These are phyloP conservation scores for Drosophila subquinaria DNA, from an alignment of 2,888 invertebrate species.

Conservation along the genomic window DNA sequence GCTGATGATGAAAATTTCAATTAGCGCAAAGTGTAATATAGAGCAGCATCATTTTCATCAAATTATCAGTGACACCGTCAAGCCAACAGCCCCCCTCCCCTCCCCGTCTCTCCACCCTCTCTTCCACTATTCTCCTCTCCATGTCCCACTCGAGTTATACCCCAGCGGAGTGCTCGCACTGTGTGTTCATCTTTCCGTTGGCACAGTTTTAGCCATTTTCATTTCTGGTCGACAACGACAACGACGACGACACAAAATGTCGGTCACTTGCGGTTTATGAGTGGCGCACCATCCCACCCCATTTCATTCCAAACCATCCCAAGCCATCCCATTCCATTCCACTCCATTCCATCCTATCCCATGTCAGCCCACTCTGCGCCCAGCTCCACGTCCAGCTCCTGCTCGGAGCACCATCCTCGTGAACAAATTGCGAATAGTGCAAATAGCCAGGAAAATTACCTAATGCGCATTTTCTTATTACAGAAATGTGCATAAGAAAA, in stretches of 20 bases:
- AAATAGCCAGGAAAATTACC: constrained; percentile 81
- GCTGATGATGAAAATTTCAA: constrained; percentile 77
- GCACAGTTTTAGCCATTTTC: constrained; percentile 74
- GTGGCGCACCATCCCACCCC: constrained; percentile 10
- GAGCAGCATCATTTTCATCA: constrained; percentile 78
- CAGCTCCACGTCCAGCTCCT: background rate
- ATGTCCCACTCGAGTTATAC: constrained; percentile 2
- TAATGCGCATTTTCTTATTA: constrained; percentile 81
- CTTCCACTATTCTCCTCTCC: background rate
- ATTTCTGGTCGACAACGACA: constrained; percentile 71
- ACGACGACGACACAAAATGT: constrained; percentile 71
- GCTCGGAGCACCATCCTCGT: constrained; percentile 21
- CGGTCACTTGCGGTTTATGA: constrained; percentile 79
- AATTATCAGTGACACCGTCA: constrained; percentile 76
- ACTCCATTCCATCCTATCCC: background rate
- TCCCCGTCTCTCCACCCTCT: background rate
- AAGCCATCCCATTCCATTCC: background rate
- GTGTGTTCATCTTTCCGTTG: constrained; percentile 74
- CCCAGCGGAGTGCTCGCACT: constrained; percentile 20
- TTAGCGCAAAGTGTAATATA: constrained; percentile 75
- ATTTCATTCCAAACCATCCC: background rate
- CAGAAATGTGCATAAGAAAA: constrained; percentile 80
- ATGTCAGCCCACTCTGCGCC: background rate
- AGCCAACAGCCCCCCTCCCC: constrained; percentile 5
- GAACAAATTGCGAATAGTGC: constrained; percentile 77